Base-by-base conservation (phyloP, 1,140 invertebrate species). In the Heliothis subflexa region DNA sequence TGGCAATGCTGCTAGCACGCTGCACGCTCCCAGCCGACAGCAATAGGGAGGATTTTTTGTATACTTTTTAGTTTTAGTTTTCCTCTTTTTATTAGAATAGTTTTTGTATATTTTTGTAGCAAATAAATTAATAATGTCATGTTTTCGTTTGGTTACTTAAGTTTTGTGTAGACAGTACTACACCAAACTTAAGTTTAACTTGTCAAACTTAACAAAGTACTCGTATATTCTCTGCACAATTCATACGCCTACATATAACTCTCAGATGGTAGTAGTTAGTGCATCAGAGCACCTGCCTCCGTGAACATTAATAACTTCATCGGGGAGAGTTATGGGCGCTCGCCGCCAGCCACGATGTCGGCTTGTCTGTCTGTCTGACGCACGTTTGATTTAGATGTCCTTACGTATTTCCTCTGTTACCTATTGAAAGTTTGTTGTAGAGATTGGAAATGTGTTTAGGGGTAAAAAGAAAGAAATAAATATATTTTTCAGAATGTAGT, bases 371-470 rank as follows among this genome's bases (percentile, higher is more conserved):
- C 80, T 79, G 80, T 83, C 55, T 83, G 78, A 79, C 77, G 75
- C 83, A 82, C 66, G 49, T 64, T 83, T 88, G 85, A 90, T 89
- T 88, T 86, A 90, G 79, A 88, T 88, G 82, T 88, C 79, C 80
- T 83, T 80, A 75, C 52, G 70, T 54, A 79, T 78, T 83, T 85
- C 81, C 82, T 81, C 75, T 74, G 62, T 74, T 59, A 21, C 50
- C 33, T 33, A 13, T 40, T 40, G 40, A 59, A 59, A 59, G 55
- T 25, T 28, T 18, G 21, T 3, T 7, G 5, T 13, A 13, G 11
- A 12, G 21, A 1, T 55, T 55, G 52, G 9, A 18, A 18, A 16
- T 18, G 5, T 9, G 16, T 18, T 40, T 40, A 9, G 33, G 0
- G 33, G 5, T 40, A 9, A 9, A 25, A 25, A 25, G 21, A 1